Percentiles rank a stretch among this genome's conserved stretches.
Conservation (phyloP, 2,797 vertebrate genomes). For the Lemur catta region DNA sequence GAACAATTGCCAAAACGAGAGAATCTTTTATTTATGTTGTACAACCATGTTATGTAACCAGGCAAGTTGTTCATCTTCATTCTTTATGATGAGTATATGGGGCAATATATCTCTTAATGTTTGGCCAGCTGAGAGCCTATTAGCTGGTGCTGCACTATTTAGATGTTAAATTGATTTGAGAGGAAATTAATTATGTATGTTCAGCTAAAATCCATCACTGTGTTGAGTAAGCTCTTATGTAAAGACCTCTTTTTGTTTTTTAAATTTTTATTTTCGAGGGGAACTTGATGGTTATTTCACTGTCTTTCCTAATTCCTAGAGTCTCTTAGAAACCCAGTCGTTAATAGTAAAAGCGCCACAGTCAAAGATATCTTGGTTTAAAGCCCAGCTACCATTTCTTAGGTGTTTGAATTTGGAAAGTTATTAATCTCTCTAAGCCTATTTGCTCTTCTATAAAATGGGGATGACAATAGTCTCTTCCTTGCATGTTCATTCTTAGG, state of each 20-base stretch:
- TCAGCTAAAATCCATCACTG: slow-evolving; percentile 44
- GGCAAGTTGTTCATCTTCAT: slow-evolving; percentile 64
- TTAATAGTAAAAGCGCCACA: neutral
- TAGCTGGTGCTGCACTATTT: slow-evolving; percentile 82
- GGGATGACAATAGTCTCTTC: neutral
- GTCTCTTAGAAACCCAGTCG: neutral
- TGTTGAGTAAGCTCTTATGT: slow-evolving; percentile 11
- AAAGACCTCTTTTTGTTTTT: neutral
- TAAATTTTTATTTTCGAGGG: neutral
- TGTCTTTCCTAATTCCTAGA: neutral
- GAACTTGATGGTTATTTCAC: neutral
- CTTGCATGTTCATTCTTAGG: neutral
- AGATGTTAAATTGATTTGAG: slow-evolving; percentile 80
- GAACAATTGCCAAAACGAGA: slow-evolving; percentile 59
- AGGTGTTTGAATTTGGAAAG: neutral
- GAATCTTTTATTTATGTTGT: slow-evolving; percentile 79
- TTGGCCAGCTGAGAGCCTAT: slow-evolving; percentile 75
- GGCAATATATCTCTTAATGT: slow-evolving; percentile 61
- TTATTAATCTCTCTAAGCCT: neutral
- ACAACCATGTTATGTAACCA: slow-evolving; percentile 59
- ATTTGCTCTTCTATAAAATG: neutral
- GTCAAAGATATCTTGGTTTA: neutral
- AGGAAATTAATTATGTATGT: slow-evolving; percentile 75
- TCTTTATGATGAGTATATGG: slow-evolving; percentile 63
- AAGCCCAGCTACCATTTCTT: neutral